These are phyloP conservation scores for Tetragnatha versicolor DNA, from an alignment of 1,140 invertebrate species.

Conservation along the genomic window DNA sequence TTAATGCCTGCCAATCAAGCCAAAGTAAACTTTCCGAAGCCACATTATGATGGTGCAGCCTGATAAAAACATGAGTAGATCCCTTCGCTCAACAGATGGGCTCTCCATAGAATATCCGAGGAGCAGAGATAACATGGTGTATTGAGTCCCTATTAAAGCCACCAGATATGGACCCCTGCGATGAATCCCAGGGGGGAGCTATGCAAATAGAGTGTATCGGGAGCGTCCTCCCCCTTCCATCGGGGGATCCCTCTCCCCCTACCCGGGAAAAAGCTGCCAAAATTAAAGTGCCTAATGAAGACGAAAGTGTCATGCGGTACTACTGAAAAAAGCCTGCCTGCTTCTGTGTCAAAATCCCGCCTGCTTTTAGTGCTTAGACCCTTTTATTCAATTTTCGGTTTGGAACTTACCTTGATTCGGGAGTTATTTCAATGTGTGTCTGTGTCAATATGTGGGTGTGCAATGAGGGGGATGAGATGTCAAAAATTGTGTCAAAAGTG, in stretches of 20 bases:
- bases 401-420: no score
- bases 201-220: constrained; percentile 53
- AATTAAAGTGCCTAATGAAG: constrained; percentile 43
- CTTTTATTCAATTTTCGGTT: no score
- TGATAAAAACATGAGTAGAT: constrained; percentile 46
- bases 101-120: constrained; percentile 42
- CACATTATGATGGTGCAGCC: constrained; percentile 28
- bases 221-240: constrained; percentile 30
- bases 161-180: constrained; percentile 44
- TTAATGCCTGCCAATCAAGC: constrained; percentile 37
- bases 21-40: constrained; percentile 47
- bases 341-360: no score
- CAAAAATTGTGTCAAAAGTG: no score
- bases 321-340: no score
- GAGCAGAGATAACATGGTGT: constrained; percentile 50
- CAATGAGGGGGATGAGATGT: no score
- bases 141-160: constrained; percentile 55
- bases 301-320: constrained; percentile 13
- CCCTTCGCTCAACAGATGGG: constrained; percentile 48
- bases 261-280: constrained; percentile 5
- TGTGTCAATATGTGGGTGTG: no score
- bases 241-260: constrained; percentile 1
- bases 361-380: no score
- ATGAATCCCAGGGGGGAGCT: constrained; percentile 23
- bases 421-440: no score